phyloP scores from a whole-genome alignment of 2,113 vertebrate species.

The Anser cygnoides region DNA sequence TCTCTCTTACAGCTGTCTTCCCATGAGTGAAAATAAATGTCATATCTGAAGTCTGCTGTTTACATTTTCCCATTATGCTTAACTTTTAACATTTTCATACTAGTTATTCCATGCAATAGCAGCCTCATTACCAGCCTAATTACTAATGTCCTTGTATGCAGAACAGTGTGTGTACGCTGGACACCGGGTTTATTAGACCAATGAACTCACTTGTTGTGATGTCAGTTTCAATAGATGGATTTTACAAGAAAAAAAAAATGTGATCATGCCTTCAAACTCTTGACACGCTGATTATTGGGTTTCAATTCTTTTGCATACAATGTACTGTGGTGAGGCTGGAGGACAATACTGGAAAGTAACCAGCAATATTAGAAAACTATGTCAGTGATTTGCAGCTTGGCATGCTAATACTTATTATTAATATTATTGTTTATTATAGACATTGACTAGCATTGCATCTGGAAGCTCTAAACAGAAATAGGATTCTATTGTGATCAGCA shows the following conservation, averaged over 20 bases:
- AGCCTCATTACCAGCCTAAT: not conserved
- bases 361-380: slow-evolving; percentile 63
- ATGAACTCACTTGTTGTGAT: slow-evolving; percentile 8
- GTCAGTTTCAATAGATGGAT: slow-evolving; percentile 13
- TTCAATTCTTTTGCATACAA: slow-evolving; percentile 70
- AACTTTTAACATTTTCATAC: slow-evolving; percentile 16
- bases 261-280: slow-evolving; percentile 33
- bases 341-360: slow-evolving; percentile 71
- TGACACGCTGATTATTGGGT: slow-evolving; percentile 26
- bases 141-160: not conserved
- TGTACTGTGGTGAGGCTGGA: slow-evolving; percentile 29
- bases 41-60: slow-evolving; percentile 10
- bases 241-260: slow-evolving; percentile 10
- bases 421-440: slow-evolving; percentile 68
- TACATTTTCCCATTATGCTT: slow-evolving; percentile 41
- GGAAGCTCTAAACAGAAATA: slow-evolving; percentile 63
- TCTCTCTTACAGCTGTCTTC: slow-evolving; percentile 21
- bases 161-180: not conserved
- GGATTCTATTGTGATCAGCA: slow-evolving; percentile 43
- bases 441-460: slow-evolving; percentile 58
- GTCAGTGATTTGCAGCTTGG: slow-evolving; percentile 58
- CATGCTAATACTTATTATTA: slow-evolving; percentile 62
- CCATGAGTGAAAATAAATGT: slow-evolving; percentile 51
- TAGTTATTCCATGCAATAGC: not conserved
- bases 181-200: not conserved